Base-by-base conservation (phyloP, 2,113 vertebrate species). In the Crotophaga sulcirostris region DNA sequence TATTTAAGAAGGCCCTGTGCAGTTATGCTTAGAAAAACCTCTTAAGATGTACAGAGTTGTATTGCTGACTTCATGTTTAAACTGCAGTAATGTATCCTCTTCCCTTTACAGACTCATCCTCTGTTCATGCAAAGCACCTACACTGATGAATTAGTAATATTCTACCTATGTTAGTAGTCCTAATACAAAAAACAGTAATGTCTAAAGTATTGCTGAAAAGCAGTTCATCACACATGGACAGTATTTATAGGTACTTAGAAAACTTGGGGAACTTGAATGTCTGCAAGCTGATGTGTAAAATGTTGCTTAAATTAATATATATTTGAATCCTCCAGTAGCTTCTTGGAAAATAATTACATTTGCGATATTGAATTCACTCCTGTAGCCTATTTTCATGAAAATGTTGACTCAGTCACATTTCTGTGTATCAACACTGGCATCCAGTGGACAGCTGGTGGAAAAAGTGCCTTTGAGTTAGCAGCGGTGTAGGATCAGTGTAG, bases 371-470 rank as follows among this genome's bases (percentile, higher is more conserved):
- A 63, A 82, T 81, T 60, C 11, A 69, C 60, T 68, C 42, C 92
- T 68, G 23, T 75, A 87, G 28, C 7, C 45, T 49, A 55, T 85
- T 90, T 93, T 44, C 18, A 49, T 55, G 86, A 52, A 82, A 75
- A 45, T 23, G 34, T 6, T n/a, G 44, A 15, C 62, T 82, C 38
- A 14, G 33, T 55, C 13, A 24, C 16, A 8, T 64, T 73, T 90
- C 44, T 34, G 12, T 84, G 96, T 94, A 67, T 80, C 95, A 94
- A 97, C 72, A 96, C 84, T 97, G 95, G 94, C 96, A 96, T 94
- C 96, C 94, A 94, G 97, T 95, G 95, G 97, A 96, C 33, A 80
- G 21, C 67, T 62, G 52, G 77, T 78, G 69, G 47, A 93, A 95
- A 92, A 76, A 36, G n/a, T 3, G 31, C 17, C 23, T 86, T 74